A percentile compares a stretch with the other conserved stretches of the same genome.
Conservation (phyloP, 2,797 vertebrate species). For the Gambusia yucatana region DNA sequence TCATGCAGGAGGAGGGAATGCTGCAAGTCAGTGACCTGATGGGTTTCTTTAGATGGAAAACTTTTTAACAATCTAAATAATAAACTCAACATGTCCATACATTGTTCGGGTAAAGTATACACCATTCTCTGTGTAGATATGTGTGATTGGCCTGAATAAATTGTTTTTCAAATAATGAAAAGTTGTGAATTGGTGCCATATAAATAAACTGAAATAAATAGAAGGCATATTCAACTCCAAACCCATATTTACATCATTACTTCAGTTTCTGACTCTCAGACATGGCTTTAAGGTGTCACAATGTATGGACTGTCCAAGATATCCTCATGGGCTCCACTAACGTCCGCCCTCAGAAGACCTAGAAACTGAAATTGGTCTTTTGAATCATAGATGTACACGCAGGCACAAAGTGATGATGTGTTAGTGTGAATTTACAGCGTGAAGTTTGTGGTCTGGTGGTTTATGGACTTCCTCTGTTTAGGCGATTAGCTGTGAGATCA, state of each 20-base stretch:
- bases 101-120: background rate
- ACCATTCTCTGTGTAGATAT: background rate
- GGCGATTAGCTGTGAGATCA: slow-evolving; percentile 72
- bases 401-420: slow-evolving; percentile 46
- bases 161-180: background rate
- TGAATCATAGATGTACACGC: slow-evolving; percentile 12
- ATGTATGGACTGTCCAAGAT: slow-evolving; percentile 17
- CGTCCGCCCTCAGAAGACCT: background rate
- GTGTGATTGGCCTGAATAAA: background rate
- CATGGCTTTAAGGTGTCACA: slow-evolving; percentile 22
- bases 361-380: slow-evolving; percentile 12
- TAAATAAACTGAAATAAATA: background rate
- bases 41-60: background rate
- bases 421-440: slow-evolving; percentile 63
- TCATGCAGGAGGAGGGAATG: background rate
- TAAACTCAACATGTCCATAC: background rate
- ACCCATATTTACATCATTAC: background rate
- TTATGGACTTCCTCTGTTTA: slow-evolving; percentile 70
- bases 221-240: background rate
- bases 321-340: slow-evolving; percentile 17
- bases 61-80: background rate
- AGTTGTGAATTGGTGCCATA: background rate
- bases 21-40: background rate
- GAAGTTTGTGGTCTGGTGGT: slow-evolving; percentile 63
- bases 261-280: background rate